phyloP scores from a whole-genome alignment of 2,888 invertebrate genomes.

The Tuta absoluta region DNA sequence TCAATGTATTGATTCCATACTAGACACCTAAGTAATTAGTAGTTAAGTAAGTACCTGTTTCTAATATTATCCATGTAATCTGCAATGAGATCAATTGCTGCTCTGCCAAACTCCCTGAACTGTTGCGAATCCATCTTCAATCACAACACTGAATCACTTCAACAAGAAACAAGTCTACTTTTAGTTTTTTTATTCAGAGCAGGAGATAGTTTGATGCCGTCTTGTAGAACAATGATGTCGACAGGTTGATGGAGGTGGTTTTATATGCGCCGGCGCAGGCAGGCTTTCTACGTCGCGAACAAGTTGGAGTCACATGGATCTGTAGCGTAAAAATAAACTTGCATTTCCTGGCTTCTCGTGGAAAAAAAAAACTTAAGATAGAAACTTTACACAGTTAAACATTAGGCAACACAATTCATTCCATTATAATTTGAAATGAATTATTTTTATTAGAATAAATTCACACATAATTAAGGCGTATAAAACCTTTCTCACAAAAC shows the following conservation, averaged over 20 bases:
- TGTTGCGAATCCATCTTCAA: slow-evolving; percentile 86
- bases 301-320: slow-evolving; percentile 30
- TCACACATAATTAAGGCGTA: neutral
- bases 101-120: slow-evolving; percentile 91
- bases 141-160: slow-evolving; percentile 17
- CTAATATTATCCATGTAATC: slow-evolving; percentile 93
- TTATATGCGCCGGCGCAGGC: slow-evolving; percentile 59
- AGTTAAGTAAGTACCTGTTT: slow-evolving; percentile 80
- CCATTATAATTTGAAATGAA: neutral
- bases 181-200: slow-evolving; percentile 24
- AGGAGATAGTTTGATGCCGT: slow-evolving; percentile 57
- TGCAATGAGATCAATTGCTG: slow-evolving; percentile 94
- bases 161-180: slow-evolving; percentile 11
- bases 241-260: slow-evolving; percentile 55
- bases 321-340: slow-evolving; percentile 2
- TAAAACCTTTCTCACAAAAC: slow-evolving; percentile 18
- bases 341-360: neutral
- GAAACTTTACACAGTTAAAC: neutral
- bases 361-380: neutral
- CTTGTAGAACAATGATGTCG: slow-evolving; percentile 67
- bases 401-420: neutral
- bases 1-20: neutral
- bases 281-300: slow-evolving; percentile 65
- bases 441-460: neutral
- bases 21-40: neutral